Evolutionary conservation across 2,113 vertebrate species (phyloP).

Genomic region (Chloroceryle aenea): DNA sequence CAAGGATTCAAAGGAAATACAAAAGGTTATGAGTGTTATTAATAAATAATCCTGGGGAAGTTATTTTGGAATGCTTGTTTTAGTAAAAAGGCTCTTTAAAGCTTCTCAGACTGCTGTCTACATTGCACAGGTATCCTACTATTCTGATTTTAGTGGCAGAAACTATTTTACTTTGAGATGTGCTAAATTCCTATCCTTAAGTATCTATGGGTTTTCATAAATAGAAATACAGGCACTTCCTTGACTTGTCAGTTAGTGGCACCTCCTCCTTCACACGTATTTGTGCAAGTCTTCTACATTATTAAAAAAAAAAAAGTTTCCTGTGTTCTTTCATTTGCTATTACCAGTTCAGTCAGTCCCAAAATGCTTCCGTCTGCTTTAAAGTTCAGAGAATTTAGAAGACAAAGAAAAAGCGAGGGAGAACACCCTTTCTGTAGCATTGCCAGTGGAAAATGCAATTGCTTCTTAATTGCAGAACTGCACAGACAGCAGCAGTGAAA

Average conservation of each 20-base stretch:
- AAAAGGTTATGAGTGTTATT: neutral
- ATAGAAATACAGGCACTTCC: neutral
- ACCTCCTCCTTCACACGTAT: neutral
- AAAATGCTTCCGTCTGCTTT: neutral
- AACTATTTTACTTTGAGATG: neutral
- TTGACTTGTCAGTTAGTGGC: neutral
- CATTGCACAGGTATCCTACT: neutral
- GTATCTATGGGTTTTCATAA: neutral
- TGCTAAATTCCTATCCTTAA: neutral
- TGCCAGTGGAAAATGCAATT: neutral
- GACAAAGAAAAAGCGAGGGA: neutral
- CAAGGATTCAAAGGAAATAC: neutral
- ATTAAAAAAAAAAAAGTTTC: neutral
- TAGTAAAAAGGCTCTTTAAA: neutral
- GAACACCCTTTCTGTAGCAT: neutral
- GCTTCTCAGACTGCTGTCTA: neutral
- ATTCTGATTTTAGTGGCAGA: neutral
- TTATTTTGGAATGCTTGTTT: neutral
- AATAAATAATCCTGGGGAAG: neutral
- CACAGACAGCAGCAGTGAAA: neutral
- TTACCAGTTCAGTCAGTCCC: neutral
- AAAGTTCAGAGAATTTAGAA: neutral
- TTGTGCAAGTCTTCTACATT: neutral
- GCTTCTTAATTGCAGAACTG: neutral
- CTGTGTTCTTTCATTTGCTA: neutral